Conservation (phyloP, 2,113 vertebrate species). For the Psilopogon haemacephalus region DNA sequence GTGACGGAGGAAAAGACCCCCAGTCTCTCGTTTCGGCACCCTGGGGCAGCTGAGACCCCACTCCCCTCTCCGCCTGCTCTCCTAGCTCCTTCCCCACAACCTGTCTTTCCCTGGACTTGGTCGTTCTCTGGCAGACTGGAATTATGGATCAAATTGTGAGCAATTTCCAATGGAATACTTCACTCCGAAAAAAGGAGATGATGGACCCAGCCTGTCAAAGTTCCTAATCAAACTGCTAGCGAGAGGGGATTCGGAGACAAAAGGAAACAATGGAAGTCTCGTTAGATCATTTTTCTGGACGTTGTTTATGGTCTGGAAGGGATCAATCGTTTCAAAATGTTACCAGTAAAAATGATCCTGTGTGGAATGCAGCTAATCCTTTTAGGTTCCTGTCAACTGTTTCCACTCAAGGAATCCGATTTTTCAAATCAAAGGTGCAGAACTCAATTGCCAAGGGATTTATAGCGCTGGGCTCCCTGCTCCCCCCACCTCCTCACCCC, state of each 20-base stretch:
- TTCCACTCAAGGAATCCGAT: slow-evolving; percentile 78
- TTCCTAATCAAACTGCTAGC: slow-evolving; percentile 14
- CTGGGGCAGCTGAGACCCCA: not conserved
- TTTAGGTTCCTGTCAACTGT: slow-evolving; percentile 79
- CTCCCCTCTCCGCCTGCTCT: not conserved
- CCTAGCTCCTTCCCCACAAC: not conserved
- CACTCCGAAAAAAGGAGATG: not conserved
- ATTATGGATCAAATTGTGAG: not conserved
- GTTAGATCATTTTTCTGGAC: slow-evolving; percentile 78
- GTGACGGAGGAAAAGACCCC: not conserved
- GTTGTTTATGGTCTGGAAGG: slow-evolving; percentile 75
- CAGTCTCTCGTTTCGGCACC: not conserved
- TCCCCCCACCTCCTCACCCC: not conserved
- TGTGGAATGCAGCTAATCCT: slow-evolving; percentile 83
- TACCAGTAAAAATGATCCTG: slow-evolving; percentile 80
- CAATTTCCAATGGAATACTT: not conserved
- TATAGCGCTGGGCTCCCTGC: slow-evolving; percentile 37
- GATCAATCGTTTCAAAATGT: slow-evolving; percentile 79
- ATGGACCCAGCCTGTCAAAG: slow-evolving; percentile 19
- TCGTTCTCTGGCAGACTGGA: not conserved
- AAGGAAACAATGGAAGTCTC: slow-evolving; percentile 72
- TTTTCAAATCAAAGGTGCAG: slow-evolving; percentile 79
- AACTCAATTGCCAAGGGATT: slow-evolving; percentile 73
- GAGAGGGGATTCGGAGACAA: slow-evolving; percentile 55
- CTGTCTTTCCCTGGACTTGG: not conserved